Evolutionary conservation across 1,140 invertebrate species (phyloP).

Genomic region (Aplysia californica): DNA sequence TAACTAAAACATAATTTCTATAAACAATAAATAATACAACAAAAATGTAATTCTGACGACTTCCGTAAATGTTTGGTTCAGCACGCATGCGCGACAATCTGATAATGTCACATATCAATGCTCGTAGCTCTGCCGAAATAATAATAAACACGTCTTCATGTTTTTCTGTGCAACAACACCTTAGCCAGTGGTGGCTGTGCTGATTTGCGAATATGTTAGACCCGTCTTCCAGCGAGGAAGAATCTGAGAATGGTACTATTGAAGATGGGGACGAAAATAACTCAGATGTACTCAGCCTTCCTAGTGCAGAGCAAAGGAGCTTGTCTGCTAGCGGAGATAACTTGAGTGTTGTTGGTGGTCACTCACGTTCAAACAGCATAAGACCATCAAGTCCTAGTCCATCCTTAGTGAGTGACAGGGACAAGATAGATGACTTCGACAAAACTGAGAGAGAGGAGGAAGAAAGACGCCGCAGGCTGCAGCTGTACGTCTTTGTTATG

Average conservation of each 20-base stretch:
- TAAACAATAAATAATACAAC: too few species aligned
- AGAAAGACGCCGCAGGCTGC: constrained; percentile 73
- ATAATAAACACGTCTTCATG: too few species aligned
- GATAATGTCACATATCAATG: constrained; percentile 26
- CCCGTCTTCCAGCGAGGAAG: constrained; percentile 71
- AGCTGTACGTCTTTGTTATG: constrained; percentile 98
- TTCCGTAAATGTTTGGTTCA: background rate
- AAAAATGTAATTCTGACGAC: background rate
- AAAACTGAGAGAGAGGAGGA: constrained; percentile 65
- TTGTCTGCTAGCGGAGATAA: constrained; percentile 68
- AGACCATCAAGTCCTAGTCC: constrained; percentile 86
- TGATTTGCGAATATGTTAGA: constrained; percentile 69
- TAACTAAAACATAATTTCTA: background rate
- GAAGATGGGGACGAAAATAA: constrained; percentile 67
- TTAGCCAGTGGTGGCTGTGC: too few species aligned
- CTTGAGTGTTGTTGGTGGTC: constrained; percentile 65
- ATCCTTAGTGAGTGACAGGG: constrained; percentile 82
- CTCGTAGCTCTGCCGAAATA: background rate
- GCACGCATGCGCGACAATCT: constrained; percentile 39
- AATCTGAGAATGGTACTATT: constrained; percentile 62
- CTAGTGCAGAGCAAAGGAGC: constrained; percentile 64
- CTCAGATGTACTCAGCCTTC: constrained; percentile 66
- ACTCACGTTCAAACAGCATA: constrained; percentile 72
- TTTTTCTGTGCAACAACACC: too few species aligned
- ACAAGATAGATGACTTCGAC: constrained; percentile 62